These are phyloP conservation scores for Mesembrinibis cayennensis DNA, from an alignment of 2,113 vertebrate genomes.

Conservation along the genomic window DNA sequence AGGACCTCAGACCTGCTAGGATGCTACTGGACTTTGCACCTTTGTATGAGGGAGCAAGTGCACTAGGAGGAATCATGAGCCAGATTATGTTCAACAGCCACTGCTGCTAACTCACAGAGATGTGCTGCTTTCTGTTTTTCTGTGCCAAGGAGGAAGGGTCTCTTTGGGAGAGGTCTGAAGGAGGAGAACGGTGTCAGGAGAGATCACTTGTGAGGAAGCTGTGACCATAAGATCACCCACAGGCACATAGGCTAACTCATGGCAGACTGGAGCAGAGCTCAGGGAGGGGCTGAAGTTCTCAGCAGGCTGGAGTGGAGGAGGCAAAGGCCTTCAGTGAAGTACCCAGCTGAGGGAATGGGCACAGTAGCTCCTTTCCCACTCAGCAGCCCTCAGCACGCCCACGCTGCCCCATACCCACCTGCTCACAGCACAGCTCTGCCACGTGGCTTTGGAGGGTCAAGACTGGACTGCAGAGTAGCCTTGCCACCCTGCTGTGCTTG, in stretches of 20 bases:
- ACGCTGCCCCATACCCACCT: rapidly evolving
- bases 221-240: neutral
- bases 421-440: neutral
- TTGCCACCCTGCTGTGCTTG: neutral
- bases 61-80: neutral
- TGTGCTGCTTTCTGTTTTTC: neutral
- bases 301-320: neutral
- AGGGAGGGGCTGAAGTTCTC: neutral
- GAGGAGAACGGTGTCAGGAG: neutral
- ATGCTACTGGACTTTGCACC: neutral
- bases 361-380: neutral
- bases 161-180: neutral
- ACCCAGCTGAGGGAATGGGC: neutral
- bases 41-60: neutral
- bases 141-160: neutral
- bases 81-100: neutral
- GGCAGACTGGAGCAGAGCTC: neutral
- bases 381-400: neutral
- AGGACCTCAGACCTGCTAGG: neutral
- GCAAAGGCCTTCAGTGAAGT: neutral
- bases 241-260: neutral
- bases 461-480: neutral
- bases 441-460: rapidly evolving
- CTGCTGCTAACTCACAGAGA: neutral
- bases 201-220: neutral